phyloP scores from a whole-genome alignment of 2,888 invertebrate species.

The Eudasyphora cyanicolor region DNA sequence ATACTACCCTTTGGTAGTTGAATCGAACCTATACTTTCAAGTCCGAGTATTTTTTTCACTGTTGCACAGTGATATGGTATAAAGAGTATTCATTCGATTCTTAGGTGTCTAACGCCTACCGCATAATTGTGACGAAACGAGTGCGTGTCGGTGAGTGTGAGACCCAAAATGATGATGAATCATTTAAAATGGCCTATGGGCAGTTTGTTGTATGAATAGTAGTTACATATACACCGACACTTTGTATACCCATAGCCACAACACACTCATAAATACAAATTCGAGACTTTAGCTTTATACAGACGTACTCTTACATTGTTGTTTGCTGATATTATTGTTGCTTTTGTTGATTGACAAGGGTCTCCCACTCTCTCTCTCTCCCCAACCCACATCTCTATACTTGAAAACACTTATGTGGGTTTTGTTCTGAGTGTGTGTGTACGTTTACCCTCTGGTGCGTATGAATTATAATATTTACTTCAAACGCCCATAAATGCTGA shows the following conservation, averaged over 20 bases:
- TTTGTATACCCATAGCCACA: background rate
- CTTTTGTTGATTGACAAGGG: conserved; percentile 1
- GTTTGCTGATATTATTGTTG: too few relatives aligned
- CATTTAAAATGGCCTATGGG: conserved; percentile 48
- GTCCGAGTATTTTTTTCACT: too few relatives aligned
- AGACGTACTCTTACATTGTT: background rate
- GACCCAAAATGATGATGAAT: conserved; percentile 50
- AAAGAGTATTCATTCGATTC: too few relatives aligned
- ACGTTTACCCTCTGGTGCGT: conserved; percentile 28
- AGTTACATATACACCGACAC: background rate
- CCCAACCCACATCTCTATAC: background rate
- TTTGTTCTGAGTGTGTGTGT: background rate
- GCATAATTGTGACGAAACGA: too few relatives aligned
- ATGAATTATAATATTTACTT: conserved; percentile 52
- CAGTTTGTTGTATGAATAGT: background rate
- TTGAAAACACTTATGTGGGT: background rate
- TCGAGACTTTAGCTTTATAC: background rate
- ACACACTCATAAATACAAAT: background rate
- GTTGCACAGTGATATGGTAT: too few relatives aligned
- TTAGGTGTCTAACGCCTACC: too few relatives aligned
- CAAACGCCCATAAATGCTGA: conserved; percentile 54
- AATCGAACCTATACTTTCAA: too few relatives aligned
- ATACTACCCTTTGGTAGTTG: too few relatives aligned
- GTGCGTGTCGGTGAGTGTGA: background rate
- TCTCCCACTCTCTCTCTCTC: background rate